Conservation (phyloP, 2,797 vertebrate genomes). For the Liparis tanakae region DNA sequence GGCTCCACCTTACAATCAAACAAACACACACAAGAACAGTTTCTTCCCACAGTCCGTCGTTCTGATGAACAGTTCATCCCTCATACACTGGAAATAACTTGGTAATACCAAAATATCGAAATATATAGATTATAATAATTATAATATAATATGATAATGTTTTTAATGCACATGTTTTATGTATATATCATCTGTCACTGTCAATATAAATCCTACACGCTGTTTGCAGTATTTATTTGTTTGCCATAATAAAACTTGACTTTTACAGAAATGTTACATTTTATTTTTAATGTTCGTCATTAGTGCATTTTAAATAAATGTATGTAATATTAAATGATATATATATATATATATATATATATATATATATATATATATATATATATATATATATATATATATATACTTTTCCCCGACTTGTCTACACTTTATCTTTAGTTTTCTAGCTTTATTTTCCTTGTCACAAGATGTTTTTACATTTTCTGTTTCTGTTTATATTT, state of each 20-base stretch:
- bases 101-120: no score
- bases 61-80: background rate
- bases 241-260: background rate
- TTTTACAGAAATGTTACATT: background rate
- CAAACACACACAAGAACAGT: background rate
- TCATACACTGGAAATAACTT: background rate
- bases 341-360: background rate
- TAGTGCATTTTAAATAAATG: background rate
- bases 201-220: background rate
- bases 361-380: background rate
- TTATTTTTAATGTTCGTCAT: background rate
- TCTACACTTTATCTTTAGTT: background rate
- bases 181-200: background rate
- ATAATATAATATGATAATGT: no score
- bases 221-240: background rate
- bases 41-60: background rate
- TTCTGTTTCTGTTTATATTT: no score
- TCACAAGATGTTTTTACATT: background rate
- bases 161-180: no score
- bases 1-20: background rate
- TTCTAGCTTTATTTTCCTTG: background rate
- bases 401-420: background rate
- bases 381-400: background rate
- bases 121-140: no score
- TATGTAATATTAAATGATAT: background rate